phyloP scores from a whole-genome alignment of 1,140 invertebrate genomes.

The Xylocopa sonorina region DNA sequence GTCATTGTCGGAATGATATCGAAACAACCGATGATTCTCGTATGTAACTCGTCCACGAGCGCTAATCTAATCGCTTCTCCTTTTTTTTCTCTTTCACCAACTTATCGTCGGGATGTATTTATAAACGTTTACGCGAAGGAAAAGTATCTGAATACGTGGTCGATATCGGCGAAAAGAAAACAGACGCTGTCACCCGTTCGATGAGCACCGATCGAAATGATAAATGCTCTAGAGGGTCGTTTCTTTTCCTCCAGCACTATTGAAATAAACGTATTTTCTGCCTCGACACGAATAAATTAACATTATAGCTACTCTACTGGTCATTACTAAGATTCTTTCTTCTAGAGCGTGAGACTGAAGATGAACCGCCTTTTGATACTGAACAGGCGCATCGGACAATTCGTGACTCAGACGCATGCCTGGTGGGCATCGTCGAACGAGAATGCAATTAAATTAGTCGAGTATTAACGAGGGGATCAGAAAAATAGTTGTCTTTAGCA shows the following conservation, averaged over 20 bases:
- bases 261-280: background rate
- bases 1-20: background rate
- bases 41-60: background rate
- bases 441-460: background rate
- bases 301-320: no score
- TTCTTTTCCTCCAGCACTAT: background rate
- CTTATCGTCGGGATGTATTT: slow-evolving; percentile 11
- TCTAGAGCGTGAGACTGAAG: no score
- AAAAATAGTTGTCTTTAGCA: background rate
- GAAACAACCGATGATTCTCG: slow-evolving; percentile 28
- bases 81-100: background rate
- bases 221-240: background rate
- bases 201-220: slow-evolving; percentile 18
- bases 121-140: background rate
- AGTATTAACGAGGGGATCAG: no score
- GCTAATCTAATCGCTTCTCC: slow-evolving; percentile 42
- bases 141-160: background rate
- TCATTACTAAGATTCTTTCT: no score
- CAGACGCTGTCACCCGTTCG: slow-evolving; percentile 22
- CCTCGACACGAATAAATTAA: background rate
- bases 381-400: no score
- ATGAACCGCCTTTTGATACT: background rate
- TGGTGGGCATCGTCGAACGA: background rate
- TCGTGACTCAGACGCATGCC: no score
- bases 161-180: slow-evolving; percentile 24